phyloP scores from a whole-genome alignment of 2,113 vertebrate genomes.

The Odobenus rosmarus region DNA sequence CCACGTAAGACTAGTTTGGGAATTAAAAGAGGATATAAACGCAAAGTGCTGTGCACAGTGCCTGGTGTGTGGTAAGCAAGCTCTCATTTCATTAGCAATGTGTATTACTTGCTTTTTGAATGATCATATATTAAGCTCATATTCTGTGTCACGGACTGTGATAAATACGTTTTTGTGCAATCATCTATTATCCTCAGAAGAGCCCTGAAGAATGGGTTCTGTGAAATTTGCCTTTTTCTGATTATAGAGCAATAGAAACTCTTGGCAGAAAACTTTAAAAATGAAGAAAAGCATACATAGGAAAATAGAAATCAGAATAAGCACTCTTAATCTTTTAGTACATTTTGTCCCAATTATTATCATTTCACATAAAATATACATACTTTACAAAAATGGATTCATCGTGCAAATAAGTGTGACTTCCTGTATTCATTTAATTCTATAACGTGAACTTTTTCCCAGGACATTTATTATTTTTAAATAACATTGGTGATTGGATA shows the following conservation, averaged over 20 bases:
- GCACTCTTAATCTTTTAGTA: neutral
- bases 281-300: neutral
- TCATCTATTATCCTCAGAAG: neutral
- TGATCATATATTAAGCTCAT: neutral
- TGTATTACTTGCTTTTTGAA: neutral
- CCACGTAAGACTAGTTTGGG: neutral
- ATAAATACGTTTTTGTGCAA: neutral
- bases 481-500: neutral
- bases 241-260: neutral
- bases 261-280: conserved; percentile 1
- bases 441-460: neutral
- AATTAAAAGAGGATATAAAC: neutral
- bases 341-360: neutral
- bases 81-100: neutral
- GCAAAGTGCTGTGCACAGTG: neutral
- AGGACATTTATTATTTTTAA: neutral
- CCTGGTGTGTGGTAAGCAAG: neutral
- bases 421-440: neutral
- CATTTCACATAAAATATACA: neutral
- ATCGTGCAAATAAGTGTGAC: neutral
- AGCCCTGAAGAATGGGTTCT: neutral
- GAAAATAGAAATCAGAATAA: conserved; percentile 17
- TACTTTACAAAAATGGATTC: neutral
- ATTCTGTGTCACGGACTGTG: neutral
- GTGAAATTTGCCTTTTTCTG: neutral